Evolutionary conservation across 2,888 invertebrate species (phyloP), one percentile per base, ranked within the genome.

Genomic region (Ormyrus rosae): DNA sequence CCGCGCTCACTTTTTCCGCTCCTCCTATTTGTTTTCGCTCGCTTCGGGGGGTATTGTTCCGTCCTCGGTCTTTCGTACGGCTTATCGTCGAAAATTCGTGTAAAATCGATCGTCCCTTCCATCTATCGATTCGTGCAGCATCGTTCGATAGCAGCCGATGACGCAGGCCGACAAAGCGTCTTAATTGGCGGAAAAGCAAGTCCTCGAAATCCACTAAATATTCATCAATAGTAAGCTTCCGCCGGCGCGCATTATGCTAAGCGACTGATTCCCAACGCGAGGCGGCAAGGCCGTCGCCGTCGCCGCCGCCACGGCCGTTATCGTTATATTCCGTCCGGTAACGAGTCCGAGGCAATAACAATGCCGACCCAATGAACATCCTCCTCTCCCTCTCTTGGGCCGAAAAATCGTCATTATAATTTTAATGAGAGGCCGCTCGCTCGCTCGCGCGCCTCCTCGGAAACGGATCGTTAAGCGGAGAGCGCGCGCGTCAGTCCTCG

Each of bases 381-480:
- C 11, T 56, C 45, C 58, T 13, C 13, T 1, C 55, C 6, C 63
- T 46, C 11, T 7, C 6, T 13, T 7, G 11, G 56, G 19, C 45
- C 64, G 58, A 63, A 70, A 56, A 70, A 63, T 56, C 45, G 46
- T 76, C 51, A 58, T 69, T 64, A 74, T 45, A 80, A 69, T 80
- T 78, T 80, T 79, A 80, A 80, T 64, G 74, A 64, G 70, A 34
- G 50, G 13, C 60, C 19, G 34, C 65, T 69, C 48, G 46, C 34
- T 9, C 5, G 11, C 6, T 34, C 34, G n/a, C 55, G 19, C 45
- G 13, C 60, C 34, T n/a, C 34, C 60, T 45, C 6, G 10, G 61
- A 78, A 78, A 68, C 73, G 78, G 72, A 73, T 78, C 78, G 73
- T 78, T 78, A 73, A 78, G 72, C 56, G 34, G 34, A 34, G 34